A percentile compares a stretch with the other conserved stretches of the same genome.
These are phyloP conservation scores for Styela plicata DNA, from an alignment of 23 tunicate species.

Conservation along the genomic window DNA sequence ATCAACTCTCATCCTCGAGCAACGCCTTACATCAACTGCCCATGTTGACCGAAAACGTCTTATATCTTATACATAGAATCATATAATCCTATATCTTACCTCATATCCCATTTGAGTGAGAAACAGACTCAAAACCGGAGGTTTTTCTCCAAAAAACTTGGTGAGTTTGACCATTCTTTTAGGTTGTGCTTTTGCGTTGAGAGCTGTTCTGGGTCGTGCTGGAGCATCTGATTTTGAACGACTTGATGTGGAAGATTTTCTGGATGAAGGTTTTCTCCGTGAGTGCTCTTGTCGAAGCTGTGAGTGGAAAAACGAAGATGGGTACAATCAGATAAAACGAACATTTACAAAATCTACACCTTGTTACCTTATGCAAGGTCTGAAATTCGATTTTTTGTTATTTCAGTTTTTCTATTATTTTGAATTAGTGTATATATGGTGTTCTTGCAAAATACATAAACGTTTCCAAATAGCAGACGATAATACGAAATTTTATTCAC, in stretches of 20 bases:
- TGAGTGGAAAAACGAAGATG: no score
- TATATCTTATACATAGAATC: neutral
- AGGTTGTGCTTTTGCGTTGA: constrained; percentile 3
- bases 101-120: constrained; percentile 83
- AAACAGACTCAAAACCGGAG: constrained; percentile 63
- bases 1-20: no score
- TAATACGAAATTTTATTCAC: no score
- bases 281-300: neutral
- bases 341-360: no score
- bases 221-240: neutral
- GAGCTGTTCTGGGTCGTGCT: neutral
- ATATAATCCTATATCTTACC: constrained; percentile 49
- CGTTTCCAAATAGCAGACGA: no score
- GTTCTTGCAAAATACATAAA: no score
- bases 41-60: neutral
- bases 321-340: no score
- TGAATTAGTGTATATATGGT: no score
- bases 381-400: no score
- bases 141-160: constrained; percentile 70
- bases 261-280: neutral
- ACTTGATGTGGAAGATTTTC: constrained; percentile 19
- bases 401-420: no score
- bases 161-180: constrained; percentile 41
- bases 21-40: neutral
- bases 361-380: no score